Evolutionary conservation across 2,797 vertebrate genomes (phyloP).

Genomic region (Megalops cyprinoides): DNA sequence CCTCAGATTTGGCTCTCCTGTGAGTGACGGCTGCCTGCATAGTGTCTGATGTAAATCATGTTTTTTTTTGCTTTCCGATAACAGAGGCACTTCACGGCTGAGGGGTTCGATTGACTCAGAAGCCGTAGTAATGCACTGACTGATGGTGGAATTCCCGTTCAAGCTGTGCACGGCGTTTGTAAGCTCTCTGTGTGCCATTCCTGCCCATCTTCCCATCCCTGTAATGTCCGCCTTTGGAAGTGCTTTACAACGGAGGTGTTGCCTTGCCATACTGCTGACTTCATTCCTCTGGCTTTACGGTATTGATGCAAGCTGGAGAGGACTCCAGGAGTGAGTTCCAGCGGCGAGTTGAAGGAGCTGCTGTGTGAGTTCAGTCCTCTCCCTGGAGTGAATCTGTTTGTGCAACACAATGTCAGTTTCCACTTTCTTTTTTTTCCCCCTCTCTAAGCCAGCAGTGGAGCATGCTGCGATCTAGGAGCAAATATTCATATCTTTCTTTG

Average conservation of each 20-base stretch:
- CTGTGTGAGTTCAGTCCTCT: too few species aligned
- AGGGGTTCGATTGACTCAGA: slow-evolving; percentile 31
- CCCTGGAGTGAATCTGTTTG: too few species aligned
- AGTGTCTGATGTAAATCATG: not conserved
- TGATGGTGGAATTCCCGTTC: slow-evolving; percentile 35
- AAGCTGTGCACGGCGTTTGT: slow-evolving; percentile 19
- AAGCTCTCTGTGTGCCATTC: slow-evolving; percentile 1
- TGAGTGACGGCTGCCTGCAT: not conserved
- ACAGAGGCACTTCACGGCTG: slow-evolving; percentile 31
- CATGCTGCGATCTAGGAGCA: not conserved
- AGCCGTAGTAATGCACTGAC: slow-evolving; percentile 20
- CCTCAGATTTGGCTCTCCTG: not conserved
- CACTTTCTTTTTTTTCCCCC: too few species aligned
- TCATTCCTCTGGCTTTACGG: not conserved
- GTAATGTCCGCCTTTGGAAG: slow-evolving; percentile 12
- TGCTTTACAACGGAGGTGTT: not conserved
- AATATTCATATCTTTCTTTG: slow-evolving; percentile 15
- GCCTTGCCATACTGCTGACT: not conserved
- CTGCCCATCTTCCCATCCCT: not conserved
- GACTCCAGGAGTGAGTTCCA: not conserved
- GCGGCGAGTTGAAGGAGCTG: not conserved
- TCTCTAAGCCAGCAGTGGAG: not conserved
- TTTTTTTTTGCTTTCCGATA: not conserved
- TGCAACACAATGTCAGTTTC: too few species aligned
- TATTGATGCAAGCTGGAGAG: slow-evolving; percentile 10